These are phyloP conservation scores for Manis pentadactyla DNA, from an alignment of 2,797 vertebrate species.

Conservation along the genomic window DNA sequence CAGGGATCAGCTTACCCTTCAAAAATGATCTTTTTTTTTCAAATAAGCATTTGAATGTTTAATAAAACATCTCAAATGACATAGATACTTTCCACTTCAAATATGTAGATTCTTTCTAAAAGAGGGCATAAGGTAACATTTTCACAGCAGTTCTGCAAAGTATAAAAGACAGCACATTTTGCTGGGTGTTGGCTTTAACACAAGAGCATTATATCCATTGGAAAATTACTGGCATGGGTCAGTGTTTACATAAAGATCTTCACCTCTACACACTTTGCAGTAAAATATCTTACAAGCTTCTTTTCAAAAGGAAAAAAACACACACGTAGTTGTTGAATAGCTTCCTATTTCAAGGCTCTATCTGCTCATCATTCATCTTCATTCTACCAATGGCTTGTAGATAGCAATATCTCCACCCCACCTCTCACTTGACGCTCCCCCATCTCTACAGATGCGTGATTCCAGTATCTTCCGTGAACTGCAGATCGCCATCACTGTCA, in stretches of 20 bases:
- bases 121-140: slow-evolving; percentile 75
- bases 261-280: slow-evolving; percentile 32
- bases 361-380: neutral
- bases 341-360: slow-evolving; percentile 50
- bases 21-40: slow-evolving; percentile 69
- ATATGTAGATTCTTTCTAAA: slow-evolving; percentile 75
- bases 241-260: slow-evolving; percentile 60
- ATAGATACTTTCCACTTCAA: slow-evolving; percentile 72
- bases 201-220: slow-evolving; percentile 30
- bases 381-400: neutral
- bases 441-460: neutral
- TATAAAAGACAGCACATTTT: slow-evolving; percentile 48
- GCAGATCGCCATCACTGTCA: neutral
- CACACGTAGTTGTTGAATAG: neutral
- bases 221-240: slow-evolving; percentile 51
- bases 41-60: slow-evolving; percentile 80
- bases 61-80: slow-evolving; percentile 79
- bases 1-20: slow-evolving; percentile 73
- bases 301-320: slow-evolving; percentile 22
- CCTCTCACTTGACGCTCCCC: neutral
- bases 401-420: neutral
- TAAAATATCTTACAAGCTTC: slow-evolving; percentile 58
- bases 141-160: slow-evolving; percentile 40
- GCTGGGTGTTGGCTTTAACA: neutral
- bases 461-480: neutral